A percentile compares a stretch with the other conserved stretches of the same genome.
Evolutionary conservation across 1,140 invertebrate genomes (phyloP).

Genomic region (Papilio dardanus): DNA sequence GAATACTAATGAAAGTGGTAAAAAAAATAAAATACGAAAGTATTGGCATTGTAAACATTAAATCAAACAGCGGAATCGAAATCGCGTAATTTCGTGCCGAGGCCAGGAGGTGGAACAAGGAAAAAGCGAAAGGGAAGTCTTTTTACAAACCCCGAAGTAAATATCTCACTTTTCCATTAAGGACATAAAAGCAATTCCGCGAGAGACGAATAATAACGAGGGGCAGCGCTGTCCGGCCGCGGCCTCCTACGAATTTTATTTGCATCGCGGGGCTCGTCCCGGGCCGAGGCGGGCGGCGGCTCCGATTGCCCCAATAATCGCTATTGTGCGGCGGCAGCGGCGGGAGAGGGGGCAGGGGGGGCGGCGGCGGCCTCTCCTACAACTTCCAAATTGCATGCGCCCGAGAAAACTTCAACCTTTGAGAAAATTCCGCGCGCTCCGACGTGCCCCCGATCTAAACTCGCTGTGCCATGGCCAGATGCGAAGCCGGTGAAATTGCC

Average conservation of each 20-base stretch:
- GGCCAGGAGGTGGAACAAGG: constrained; percentile 59
- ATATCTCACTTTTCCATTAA: constrained; percentile 82
- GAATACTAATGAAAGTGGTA: constrained; percentile 17
- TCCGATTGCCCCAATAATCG: constrained; percentile 78
- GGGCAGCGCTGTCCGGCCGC: constrained; percentile 75
- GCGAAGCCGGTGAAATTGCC: constrained; percentile 58
- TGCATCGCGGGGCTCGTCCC: constrained; percentile 75
- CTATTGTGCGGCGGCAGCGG: constrained; percentile 62
- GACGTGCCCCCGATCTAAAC: constrained; percentile 64
- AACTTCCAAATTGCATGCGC: constrained; percentile 72
- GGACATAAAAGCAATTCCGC: constrained; percentile 80
- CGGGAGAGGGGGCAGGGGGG: neutral
- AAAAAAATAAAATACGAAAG: neutral
- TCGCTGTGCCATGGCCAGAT: constrained; percentile 55
- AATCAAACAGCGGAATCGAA: constrained; percentile 48
- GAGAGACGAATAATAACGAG: constrained; percentile 81
- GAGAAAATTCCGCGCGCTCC: constrained; percentile 67
- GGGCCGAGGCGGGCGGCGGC: constrained; percentile 60
- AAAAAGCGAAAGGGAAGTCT: constrained; percentile 70
- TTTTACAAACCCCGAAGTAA: constrained; percentile 75
- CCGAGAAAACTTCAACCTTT: constrained; percentile 74
- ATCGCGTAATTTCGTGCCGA: constrained; percentile 59
- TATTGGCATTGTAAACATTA: constrained; percentile 41
- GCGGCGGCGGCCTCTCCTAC: constrained; percentile 51
- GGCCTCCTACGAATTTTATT: constrained; percentile 76